Base-by-base conservation (phyloP, 2,888 invertebrate genomes). In the Oithona nana region DNA sequence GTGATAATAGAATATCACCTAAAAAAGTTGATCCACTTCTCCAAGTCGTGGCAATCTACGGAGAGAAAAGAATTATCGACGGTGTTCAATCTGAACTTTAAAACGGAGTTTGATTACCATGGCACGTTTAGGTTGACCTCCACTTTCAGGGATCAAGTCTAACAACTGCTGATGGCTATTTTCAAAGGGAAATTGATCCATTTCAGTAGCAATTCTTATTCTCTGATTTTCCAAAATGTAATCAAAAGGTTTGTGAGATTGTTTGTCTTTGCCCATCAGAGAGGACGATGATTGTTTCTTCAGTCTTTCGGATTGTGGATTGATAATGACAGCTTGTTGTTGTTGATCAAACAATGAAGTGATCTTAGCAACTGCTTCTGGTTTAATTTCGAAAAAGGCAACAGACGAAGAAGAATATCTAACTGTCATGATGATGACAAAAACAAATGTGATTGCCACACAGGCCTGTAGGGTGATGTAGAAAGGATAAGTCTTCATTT, bases 1-100 rank as follows among this genome's bases (percentile, higher is more conserved):
- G 80, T 28, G 87, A 79, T 72, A 86, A 86, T 56, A 89, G 72
- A 52, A 88, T 80, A 70, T 88, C 88, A 61, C 88, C 89, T 60
- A 90, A 77, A 72, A 90, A 90, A 39, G 89, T 89, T 24, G 89
- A 88, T 4, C 90, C 90, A 3, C 88, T 87, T 67, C 90, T 79
- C 88, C 89, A 90, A 16, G 87, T 87, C n/a, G 88, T 86, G 65
- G 88, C 75, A 66, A 62, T 59, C 59, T 58, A n/a, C n/a, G n/a
- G n/a, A n/a, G n/a, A n/a, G n/a, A n/a, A n/a, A n/a, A n/a, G n/a
- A n/a, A n/a, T n/a, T n/a, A n/a, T n/a, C n/a, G n/a, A n/a, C n/a
- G n/a, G n/a, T n/a, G n/a, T n/a, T n/a, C n/a, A n/a, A n/a, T n/a
- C n/a, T n/a, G n/a, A n/a, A n/a, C n/a, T n/a, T n/a, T n/a, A n/a